Evolutionary conservation across 2,797 vertebrate genomes (phyloP), one percentile per base, ranked within the genome.

Genomic region (Sibirionetta formosa): DNA sequence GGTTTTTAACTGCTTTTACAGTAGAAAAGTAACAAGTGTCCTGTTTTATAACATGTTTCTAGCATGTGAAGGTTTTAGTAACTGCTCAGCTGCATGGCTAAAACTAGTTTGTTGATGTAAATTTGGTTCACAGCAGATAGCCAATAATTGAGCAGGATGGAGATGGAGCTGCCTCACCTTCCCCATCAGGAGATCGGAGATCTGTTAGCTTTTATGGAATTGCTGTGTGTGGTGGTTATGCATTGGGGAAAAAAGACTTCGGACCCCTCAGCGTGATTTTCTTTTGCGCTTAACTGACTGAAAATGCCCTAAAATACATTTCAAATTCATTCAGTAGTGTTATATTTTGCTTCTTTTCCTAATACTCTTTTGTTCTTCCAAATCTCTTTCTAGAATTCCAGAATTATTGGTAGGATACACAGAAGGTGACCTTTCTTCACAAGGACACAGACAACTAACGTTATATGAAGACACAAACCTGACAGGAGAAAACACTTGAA

Each of bases 401-500:
- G 97, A 98, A 97, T 97, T 98, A 98, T 98, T 98, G 98, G 98
- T 98, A 99, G 97, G 96, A 99, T 98, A 97, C 97, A 98, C 98
- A 98, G 98, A 98, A 97, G 98, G 98, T 98, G 98, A 99, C 98
- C 98, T 98, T 99, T 98, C 98, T 99, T 99, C 98, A 98, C 97
- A 98, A 99, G 98, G 99, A 99, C 98, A 97, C 98, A 99, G 98
- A 98, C 98, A 98, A 99, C 98, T 99, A 98, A 97, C 98, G 97
- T 97, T 98, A 97, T 97, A 98, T 98, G 98, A 98, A 98, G 98
- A 99, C 98, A 98, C 98, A 98, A 98, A 99, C 98, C 98, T 98
- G 98, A 98, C 98, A 98, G 98, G 98, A 99, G 98, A 98, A 98
- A 99, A 99, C 98, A 99, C 98, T 99, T 98, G 98, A 99, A 99